phyloP scores from a whole-genome alignment of 2,888 invertebrate genomes.

The Cataglyphis albicans region DNA sequence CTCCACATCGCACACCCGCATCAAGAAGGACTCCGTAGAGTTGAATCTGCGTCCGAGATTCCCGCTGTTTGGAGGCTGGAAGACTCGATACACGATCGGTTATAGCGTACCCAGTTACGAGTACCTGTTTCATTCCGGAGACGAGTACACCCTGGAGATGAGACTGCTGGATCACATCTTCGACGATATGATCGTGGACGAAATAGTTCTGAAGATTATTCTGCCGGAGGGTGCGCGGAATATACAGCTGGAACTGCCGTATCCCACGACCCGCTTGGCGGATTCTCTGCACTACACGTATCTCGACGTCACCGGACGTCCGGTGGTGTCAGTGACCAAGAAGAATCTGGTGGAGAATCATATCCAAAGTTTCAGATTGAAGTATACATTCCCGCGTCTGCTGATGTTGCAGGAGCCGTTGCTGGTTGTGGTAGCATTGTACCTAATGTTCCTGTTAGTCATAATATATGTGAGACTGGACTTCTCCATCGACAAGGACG shows the following conservation, averaged over 20 bases:
- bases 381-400: conserved; percentile 94
- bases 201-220: conserved; percentile 94
- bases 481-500: conserved; percentile 95
- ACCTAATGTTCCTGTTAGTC: conserved; percentile 95
- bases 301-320: conserved; percentile 97
- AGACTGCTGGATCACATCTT: conserved; percentile 98
- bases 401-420: conserved; percentile 97
- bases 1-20: conserved; percentile 97
- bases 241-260: conserved; percentile 94
- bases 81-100: conserved; percentile 97
- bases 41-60: conserved; percentile 98
- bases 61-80: conserved; percentile 99
- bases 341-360: conserved; percentile 97
- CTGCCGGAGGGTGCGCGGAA: conserved; percentile 97
- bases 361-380: conserved; percentile 96
- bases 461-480: conserved; percentile 98
- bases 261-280: conserved; percentile 90
- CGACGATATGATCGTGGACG: conserved; percentile 98
- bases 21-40: conserved; percentile 96
- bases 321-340: conserved; percentile 93
- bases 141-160: conserved; percentile 95
- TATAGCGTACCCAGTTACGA: conserved; percentile 99
- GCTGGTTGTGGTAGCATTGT: conserved; percentile 95
- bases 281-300: conserved; percentile 96
- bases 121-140: conserved; percentile 94